These are phyloP conservation scores for Hepsetus odoe DNA, from an alignment of 2,113 vertebrate species.

Conservation along the genomic window DNA sequence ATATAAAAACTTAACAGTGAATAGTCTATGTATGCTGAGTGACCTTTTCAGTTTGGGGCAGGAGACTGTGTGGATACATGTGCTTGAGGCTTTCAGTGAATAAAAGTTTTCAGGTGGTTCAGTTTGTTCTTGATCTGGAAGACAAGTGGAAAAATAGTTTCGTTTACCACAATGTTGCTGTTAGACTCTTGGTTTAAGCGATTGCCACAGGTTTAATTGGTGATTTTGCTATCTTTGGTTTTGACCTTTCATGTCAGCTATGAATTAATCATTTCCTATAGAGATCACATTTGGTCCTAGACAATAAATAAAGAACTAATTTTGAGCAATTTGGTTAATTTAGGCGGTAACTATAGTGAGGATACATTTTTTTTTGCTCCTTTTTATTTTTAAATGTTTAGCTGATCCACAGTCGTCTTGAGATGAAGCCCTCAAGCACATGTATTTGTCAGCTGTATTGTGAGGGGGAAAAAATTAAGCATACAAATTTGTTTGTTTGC, in stretches of 20 bases:
- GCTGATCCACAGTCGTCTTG: not conserved
- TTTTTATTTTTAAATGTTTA: not conserved
- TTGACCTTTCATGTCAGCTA: not conserved
- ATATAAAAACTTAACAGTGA: conserved; percentile 74
- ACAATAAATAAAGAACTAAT: not conserved
- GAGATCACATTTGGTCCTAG: not conserved
- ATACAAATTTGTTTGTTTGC: conserved; percentile 73
- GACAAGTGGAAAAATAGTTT: not conserved
- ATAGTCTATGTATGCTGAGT: conserved; percentile 72
- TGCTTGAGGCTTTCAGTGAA: conserved; percentile 24
- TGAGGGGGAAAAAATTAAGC: conserved; percentile 53
- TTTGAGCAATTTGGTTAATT: not conserved
- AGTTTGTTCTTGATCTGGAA: not conserved
- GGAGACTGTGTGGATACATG: conserved; percentile 16
- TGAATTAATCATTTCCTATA: not conserved
- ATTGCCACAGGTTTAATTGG: not conserved
- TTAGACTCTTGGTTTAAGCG: not conserved
- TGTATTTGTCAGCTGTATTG: conserved; percentile 27
- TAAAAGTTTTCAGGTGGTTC: too few relatives aligned
- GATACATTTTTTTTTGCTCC: not conserved
- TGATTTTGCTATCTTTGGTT: not conserved
- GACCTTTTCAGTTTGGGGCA: conserved; percentile 49
- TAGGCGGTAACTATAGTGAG: not conserved
- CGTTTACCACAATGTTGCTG: too few relatives aligned
- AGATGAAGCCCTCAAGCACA: conserved; percentile 25